These are phyloP conservation scores for Sebastes schlegelii DNA, from an alignment of 2,113 vertebrate species.

Conservation along the genomic window DNA sequence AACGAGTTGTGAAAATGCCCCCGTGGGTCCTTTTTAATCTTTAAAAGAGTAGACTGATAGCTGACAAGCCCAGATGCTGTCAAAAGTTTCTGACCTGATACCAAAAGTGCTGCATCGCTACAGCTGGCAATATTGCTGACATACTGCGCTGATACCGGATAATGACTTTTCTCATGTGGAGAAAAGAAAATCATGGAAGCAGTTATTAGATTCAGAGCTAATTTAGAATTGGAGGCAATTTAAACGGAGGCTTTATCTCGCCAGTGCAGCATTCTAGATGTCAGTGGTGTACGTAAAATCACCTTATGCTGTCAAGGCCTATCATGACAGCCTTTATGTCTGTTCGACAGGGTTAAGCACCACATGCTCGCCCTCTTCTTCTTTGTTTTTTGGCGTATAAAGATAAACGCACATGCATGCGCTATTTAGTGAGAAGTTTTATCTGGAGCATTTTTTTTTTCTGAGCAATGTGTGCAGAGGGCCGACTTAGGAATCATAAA, in stretches of 20 bases:
- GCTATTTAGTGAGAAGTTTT: not conserved
- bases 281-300: conserved; percentile 34
- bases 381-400: not conserved
- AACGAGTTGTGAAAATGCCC: conserved; percentile 30
- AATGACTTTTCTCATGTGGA: conserved; percentile 62
- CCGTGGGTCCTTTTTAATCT: conserved; percentile 37
- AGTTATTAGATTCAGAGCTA: conserved; percentile 63
- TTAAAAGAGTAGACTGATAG: conserved; percentile 49
- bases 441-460: not conserved
- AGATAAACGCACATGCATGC: conserved; percentile 19
- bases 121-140: conserved; percentile 46
- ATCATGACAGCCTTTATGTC: conserved; percentile 37
- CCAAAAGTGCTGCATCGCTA: conserved; percentile 33
- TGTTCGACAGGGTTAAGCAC: conserved; percentile 39
- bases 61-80: conserved; percentile 49
- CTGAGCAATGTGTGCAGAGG: not conserved
- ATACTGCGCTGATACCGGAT: conserved; percentile 54
- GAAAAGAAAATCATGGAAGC: conserved; percentile 55
- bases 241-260: conserved; percentile 46
- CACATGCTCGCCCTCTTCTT: conserved; percentile 5
- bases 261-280: conserved; percentile 46
- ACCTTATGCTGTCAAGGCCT: conserved; percentile 18
- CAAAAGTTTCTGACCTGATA: conserved; percentile 30
- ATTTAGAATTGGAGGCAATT: conserved; percentile 64
- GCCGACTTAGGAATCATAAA: not conserved